Percentiles rank a stretch among this genome's conserved stretches.
These are phyloP conservation scores for Artemia franciscana DNA, from an alignment of 1,140 invertebrate species.

Conservation along the genomic window DNA sequence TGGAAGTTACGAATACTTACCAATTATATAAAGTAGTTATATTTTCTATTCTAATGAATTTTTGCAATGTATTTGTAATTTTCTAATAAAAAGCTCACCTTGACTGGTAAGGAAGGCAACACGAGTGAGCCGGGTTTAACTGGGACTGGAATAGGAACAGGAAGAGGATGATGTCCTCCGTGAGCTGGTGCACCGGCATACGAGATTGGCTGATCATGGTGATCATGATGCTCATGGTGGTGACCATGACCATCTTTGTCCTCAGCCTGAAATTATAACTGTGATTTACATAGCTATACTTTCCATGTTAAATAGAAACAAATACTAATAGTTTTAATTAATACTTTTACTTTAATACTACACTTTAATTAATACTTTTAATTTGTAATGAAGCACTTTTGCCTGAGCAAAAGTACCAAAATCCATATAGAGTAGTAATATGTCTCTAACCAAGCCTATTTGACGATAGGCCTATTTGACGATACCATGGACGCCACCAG, in stretches of 20 bases:
- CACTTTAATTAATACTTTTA: constrained; percentile 9
- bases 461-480: no score
- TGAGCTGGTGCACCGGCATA: neutral
- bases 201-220: neutral
- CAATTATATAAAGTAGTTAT: no score
- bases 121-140: constrained; percentile 13
- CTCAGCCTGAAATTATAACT: neutral
- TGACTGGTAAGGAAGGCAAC: constrained; percentile 13
- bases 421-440: no score
- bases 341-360: neutral
- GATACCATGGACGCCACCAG: no score
- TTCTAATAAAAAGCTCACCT: no score
- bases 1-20: no score
- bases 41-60: no score
- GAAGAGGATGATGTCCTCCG: constrained; percentile 13
- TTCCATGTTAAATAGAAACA: no score
- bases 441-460: no score
- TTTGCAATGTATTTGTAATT: no score
- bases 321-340: neutral
- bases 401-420: no score
- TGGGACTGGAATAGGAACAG: constrained; percentile 15
- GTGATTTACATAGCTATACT: no score
- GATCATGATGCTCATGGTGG: neutral
- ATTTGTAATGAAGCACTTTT: constrained; percentile 10
- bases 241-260: constrained; percentile 1